Percentiles rank a stretch among this genome's conserved stretches.
Evolutionary conservation across 1,140 invertebrate species (phyloP).

Genomic region (Yoshiicerus persimilis): DNA sequence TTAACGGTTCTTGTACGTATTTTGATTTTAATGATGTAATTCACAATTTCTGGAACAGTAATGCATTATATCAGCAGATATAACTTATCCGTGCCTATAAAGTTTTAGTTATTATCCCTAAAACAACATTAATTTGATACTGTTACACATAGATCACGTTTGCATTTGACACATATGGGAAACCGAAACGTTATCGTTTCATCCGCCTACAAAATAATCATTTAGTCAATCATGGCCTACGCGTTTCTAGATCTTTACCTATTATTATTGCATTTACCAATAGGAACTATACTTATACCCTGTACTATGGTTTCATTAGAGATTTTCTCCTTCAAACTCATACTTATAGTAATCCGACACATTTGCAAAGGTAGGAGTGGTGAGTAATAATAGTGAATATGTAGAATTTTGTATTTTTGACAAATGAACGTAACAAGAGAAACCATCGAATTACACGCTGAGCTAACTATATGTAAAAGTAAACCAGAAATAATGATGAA

Average conservation of each 20-base stretch:
- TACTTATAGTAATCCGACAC: neutral
- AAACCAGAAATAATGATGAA: constrained; percentile 7
- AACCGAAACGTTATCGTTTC: neutral
- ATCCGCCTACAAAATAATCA: neutral
- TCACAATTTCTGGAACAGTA: no score
- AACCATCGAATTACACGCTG: neutral
- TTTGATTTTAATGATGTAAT: no score
- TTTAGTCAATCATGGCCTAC: neutral
- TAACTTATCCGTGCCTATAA: no score
- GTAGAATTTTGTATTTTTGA: neutral
- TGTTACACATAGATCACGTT: neutral
- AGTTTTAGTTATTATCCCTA: no score
- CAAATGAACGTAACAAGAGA: neutral
- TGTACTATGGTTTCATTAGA: neutral
- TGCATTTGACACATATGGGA: neutral
- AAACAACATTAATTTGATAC: neutral
- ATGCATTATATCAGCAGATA: no score
- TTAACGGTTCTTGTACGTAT: no score
- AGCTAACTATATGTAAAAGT: neutral
- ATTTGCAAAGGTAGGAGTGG: neutral
- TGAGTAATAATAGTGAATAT: neutral
- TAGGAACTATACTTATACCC: neutral
- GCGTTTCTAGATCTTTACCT: neutral
- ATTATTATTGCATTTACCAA: neutral
- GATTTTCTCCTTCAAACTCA: neutral